phyloP scores from a whole-genome alignment of 2,888 invertebrate genomes.

The Corbicula japonica region DNA sequence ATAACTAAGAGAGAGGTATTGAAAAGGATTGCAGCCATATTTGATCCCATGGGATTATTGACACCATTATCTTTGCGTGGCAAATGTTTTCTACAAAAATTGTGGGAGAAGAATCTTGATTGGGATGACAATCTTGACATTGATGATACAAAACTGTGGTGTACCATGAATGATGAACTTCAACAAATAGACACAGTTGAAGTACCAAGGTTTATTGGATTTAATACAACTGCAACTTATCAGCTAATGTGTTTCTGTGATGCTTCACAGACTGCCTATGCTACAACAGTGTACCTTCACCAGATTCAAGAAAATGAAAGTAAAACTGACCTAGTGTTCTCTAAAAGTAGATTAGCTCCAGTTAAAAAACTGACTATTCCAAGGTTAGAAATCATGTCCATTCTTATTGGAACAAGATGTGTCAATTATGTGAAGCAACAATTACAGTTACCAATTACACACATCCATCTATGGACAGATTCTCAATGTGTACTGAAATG shows the following conservation, averaged over 20 bases:
- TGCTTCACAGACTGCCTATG: constrained; percentile 20
- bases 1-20: constrained; percentile 26
- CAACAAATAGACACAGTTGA: neutral
- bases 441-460: neutral
- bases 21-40: constrained; percentile 20
- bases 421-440: neutral
- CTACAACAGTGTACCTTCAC: constrained; percentile 5
- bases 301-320: neutral
- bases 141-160: constrained; percentile 3
- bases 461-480: neutral
- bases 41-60: constrained; percentile 34
- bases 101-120: constrained; percentile 24
- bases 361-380: constrained; percentile 10
- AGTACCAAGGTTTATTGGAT: constrained; percentile 5
- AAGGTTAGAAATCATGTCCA: neutral
- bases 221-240: neutral
- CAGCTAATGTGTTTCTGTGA: too few species aligned
- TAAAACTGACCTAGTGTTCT: neutral
- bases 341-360: too few species aligned
- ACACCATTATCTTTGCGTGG: constrained; percentile 21
- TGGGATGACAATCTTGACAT: constrained; percentile 28
- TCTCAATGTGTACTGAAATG: constrained; percentile 8
- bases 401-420: constrained; percentile 4
- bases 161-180: neutral
- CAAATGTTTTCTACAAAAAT: constrained; percentile 29